Percentiles rank a stretch among this genome's conserved stretches.
phyloP scores from a whole-genome alignment of 37 sponge, comb jelly and placozoan genomes.

The Hexactinellida sp. region DNA sequence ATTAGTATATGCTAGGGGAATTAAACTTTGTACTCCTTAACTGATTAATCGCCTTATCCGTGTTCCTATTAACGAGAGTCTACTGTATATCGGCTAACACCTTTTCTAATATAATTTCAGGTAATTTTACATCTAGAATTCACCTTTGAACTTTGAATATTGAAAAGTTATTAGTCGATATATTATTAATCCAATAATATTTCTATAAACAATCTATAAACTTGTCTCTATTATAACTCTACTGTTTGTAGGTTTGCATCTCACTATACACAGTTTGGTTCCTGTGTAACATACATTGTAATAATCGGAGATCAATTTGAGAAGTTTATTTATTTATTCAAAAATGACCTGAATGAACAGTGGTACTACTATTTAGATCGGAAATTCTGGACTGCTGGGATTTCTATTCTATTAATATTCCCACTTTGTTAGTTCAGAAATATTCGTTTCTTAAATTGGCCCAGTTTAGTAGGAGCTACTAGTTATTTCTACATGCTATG shows the following conservation, averaged over 20 bases:
- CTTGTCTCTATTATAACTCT: background rate
- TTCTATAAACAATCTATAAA: too few species aligned
- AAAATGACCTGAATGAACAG: background rate
- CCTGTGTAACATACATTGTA: slow-evolving; percentile 46
- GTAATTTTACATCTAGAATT: too few species aligned
- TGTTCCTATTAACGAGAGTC: too few species aligned
- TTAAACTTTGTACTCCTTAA: too few species aligned
- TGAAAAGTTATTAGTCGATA: too few species aligned
- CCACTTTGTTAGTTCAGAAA: slow-evolving; percentile 46
- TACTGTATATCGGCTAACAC: too few species aligned
- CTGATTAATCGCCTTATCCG: too few species aligned
- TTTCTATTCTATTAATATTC: slow-evolving; percentile 37
- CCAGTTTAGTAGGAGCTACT: slow-evolving; percentile 44
- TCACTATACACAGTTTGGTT: slow-evolving; percentile 45
- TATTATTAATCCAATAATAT: too few species aligned
- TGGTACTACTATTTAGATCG: slow-evolving; percentile 61
- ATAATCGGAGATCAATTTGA: slow-evolving; percentile 64
- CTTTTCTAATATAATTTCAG: too few species aligned
- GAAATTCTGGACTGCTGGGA: slow-evolving; percentile 23
- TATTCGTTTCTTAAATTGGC: slow-evolving; percentile 58
- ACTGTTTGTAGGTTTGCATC: slow-evolving; percentile 26
- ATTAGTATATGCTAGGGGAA: too few species aligned
- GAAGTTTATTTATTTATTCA: background rate
- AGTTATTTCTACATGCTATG: slow-evolving; percentile 37
- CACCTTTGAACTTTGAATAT: too few species aligned